Percentiles rank a stretch among this genome's conserved stretches.
These are phyloP conservation scores for Polietes domitor DNA, from an alignment of 2,888 invertebrate genomes.

Conservation along the genomic window DNA sequence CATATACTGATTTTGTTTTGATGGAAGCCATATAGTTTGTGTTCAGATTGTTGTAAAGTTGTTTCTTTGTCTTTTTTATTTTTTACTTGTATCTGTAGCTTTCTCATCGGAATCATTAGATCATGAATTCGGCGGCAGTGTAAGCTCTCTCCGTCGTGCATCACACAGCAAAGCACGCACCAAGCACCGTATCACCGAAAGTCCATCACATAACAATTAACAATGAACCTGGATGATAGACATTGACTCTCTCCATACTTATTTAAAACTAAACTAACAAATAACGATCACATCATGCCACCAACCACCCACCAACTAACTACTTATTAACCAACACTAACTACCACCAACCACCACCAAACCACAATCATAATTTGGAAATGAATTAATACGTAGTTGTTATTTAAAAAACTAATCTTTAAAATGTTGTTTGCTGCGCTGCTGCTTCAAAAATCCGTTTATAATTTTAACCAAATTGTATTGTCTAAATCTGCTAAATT, in stretches of 20 bases:
- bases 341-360: not conserved
- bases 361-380: not conserved
- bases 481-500: not conserved
- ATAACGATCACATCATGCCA: constrained; percentile 25
- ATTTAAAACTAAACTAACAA: not conserved
- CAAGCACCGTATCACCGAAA: constrained; percentile 81
- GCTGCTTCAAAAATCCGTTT: not conserved
- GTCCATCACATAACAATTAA: constrained; percentile 79
- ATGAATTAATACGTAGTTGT: not conserved
- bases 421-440: not conserved
- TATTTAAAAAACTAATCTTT: not conserved
- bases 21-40: constrained; percentile 14
- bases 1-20: constrained; percentile 24
- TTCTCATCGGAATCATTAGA: constrained; percentile 82
- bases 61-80: constrained; percentile 29
- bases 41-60: constrained; percentile 31
- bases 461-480: not conserved
- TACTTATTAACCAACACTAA: no score
- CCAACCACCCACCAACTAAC: constrained; percentile 6
- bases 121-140: constrained; percentile 81
- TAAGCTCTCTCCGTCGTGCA: constrained; percentile 80
- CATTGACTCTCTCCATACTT: constrained; percentile 25
- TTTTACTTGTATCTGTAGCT: constrained; percentile 74
- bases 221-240: constrained; percentile 61
- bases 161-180: constrained; percentile 81